A percentile compares a stretch with the other conserved stretches of the same genome.
Conservation (phyloP, 2,113 vertebrate genomes). For the Hypocryptadius cinnamomeus region DNA sequence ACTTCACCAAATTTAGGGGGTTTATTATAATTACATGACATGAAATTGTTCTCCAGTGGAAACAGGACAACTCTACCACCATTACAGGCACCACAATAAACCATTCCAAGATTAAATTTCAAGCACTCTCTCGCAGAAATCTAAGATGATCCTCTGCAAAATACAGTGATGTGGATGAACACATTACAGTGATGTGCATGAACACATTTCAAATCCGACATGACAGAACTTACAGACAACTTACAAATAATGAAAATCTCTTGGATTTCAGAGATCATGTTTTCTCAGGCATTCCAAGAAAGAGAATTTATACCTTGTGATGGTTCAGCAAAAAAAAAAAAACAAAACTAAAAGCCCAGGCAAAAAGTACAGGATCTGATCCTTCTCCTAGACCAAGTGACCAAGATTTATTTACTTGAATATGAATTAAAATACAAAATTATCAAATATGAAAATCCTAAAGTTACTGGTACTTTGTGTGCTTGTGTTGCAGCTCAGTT, state of each 20-base stretch:
- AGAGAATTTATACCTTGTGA: background rate
- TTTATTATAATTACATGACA: background rate
- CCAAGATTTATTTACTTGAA: background rate
- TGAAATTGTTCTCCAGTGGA: background rate
- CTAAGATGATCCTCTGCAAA: background rate
- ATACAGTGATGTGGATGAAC: background rate
- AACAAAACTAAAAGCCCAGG: background rate
- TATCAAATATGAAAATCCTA: background rate
- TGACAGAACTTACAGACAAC: background rate
- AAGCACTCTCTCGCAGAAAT: background rate
- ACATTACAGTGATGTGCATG: background rate
- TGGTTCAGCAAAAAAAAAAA: background rate
- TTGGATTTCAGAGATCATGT: background rate
- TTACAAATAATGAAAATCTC: constrained; percentile 27
- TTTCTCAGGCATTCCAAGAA: constrained; percentile 8
- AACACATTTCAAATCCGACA: background rate
- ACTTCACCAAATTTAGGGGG: background rate
- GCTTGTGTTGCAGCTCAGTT: background rate
- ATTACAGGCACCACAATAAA: background rate
- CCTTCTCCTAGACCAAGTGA: background rate
- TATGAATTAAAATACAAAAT: background rate
- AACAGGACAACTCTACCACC: background rate
- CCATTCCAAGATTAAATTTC: background rate
- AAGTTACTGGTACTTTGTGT: background rate
- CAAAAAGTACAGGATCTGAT: background rate